Evolutionary conservation across 2,113 vertebrate species (phyloP), one percentile per base, ranked within the genome.

Genomic region (Salminus brasiliensis): DNA sequence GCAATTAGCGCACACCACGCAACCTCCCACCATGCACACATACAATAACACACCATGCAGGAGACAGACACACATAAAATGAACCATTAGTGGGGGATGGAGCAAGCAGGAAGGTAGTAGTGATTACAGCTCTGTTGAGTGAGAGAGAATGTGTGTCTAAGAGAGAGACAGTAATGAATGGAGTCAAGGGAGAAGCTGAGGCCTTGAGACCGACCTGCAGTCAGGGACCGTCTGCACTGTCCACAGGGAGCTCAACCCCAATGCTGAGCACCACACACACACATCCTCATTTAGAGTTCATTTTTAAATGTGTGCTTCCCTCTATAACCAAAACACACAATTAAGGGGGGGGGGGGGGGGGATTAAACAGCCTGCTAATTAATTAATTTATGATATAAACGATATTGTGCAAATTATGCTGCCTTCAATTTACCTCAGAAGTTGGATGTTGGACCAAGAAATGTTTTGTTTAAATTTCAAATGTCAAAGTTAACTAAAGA

Each of bases 141-240:
- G 27, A 76, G 49, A 27, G 27, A 43, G 73, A 43, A 32, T 41
- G 57, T 43, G n/a, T n/a, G n/a, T n/a, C n/a, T n/a, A n/a, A n/a
- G n/a, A n/a, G n/a, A n/a, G n/a, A n/a, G 74, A 67, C 70, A 83
- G 81, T 68, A 76, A 79, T 72, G 55, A 79, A 83, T 79, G 39
- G 63, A 71, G 45, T 25, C 77, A 49, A 32, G 30, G 70, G 41
- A 79, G 43, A 79, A 32, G 59, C 59, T 66, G 69, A 65, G 67
- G 59, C 68, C 78, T 66, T 72, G 69, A 34, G 62, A 79, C 69
- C 73, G 81, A 78, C 76, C 81, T 69, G 34, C 76, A 83, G 72
- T 59, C 72, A 68, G 30, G 53, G 69, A 55, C 53, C 16, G 66
- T 66, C 77, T 83, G 82, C 74, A 69, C 55, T 59, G 68, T 59